phyloP scores from a whole-genome alignment of 2,113 vertebrate species.

The Chaenogobius annularis region DNA sequence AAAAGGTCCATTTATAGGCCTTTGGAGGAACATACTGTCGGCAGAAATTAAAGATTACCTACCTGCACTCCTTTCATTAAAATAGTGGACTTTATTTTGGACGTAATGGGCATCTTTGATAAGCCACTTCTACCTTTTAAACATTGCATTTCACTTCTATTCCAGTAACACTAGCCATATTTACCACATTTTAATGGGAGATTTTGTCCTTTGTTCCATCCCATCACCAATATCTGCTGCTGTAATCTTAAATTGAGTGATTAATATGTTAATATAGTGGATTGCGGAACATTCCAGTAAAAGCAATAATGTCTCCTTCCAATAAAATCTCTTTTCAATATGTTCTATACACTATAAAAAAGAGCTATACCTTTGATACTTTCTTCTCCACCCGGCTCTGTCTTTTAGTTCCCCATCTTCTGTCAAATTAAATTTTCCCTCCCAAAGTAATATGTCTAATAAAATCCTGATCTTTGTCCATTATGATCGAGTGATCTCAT shows the following conservation, averaged over 20 bases:
- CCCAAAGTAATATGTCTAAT: constrained; percentile 47
- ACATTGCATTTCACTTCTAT: not conserved
- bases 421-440: constrained; percentile 38
- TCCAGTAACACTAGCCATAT: not conserved
- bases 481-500: constrained; percentile 18
- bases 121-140: not conserved
- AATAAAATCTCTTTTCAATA: not conserved
- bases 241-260: not conserved
- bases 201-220: not conserved
- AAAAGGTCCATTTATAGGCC: constrained; percentile 45
- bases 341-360: not conserved
- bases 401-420: not conserved
- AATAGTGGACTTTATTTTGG: constrained; percentile 16
- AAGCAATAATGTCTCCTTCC: not conserved
- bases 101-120: not conserved
- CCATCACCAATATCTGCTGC: not conserved
- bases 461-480: constrained; percentile 38
- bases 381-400: constrained; percentile 17
- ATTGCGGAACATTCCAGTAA: not conserved
- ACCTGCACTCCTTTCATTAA: constrained; percentile 19
- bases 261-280: too few relatives aligned
- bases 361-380: not conserved
- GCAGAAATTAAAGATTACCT: constrained; percentile 40
- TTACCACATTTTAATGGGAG: not conserved
- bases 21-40: constrained; percentile 31